These are phyloP conservation scores for Campylomormyrus numenius DNA, from an alignment of 2,113 vertebrate species.

Conservation along the genomic window DNA sequence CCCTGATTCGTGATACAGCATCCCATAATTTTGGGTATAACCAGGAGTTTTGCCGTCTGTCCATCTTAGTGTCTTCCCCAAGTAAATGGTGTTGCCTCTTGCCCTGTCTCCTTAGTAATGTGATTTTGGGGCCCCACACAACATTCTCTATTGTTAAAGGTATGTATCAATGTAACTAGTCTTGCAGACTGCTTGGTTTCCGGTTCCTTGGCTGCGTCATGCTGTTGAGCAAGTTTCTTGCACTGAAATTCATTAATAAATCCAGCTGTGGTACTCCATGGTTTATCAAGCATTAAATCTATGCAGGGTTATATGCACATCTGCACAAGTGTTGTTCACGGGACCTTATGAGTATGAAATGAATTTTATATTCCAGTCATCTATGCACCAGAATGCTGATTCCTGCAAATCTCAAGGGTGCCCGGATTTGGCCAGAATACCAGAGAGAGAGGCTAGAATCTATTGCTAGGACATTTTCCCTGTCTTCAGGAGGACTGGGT, in stretches of 20 bases:
- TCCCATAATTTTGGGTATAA: neutral
- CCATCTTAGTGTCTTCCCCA: neutral
- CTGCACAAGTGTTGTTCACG: neutral
- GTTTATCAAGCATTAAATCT: neutral
- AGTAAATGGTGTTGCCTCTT: neutral
- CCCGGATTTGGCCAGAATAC: neutral
- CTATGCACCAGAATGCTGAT: neutral
- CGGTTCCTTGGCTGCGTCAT: neutral
- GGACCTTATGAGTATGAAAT: neutral
- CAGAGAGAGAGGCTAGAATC: neutral
- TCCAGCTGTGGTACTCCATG: neutral
- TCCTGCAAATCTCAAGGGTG: neutral
- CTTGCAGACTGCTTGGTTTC: neutral
- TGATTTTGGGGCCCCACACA: neutral
- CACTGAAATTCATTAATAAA: neutral
- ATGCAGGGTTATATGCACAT: constrained; percentile 40
- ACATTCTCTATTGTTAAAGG: neutral
- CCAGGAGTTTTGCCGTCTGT: neutral
- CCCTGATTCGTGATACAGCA: neutral
- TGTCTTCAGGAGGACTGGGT: constrained; percentile 32
- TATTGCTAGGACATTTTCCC: constrained; percentile 18
- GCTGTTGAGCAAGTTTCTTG: neutral
- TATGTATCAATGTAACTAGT: neutral
- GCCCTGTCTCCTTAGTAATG: neutral
- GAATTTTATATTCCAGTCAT: neutral